Evolutionary conservation across 1,140 invertebrate genomes (phyloP).

Genomic region (Battus philenor): DNA sequence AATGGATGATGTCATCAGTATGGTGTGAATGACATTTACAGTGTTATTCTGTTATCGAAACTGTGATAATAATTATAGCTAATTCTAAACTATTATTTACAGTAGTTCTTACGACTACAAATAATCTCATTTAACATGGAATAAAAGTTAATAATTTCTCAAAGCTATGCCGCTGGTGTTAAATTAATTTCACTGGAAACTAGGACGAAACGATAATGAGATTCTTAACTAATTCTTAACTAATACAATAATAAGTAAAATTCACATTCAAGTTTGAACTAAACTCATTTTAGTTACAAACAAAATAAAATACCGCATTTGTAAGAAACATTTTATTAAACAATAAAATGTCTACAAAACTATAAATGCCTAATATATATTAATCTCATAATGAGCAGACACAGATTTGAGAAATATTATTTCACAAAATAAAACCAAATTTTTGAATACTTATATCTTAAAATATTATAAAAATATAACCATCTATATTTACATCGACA

Average conservation of each 20-base stretch:
- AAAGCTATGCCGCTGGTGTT: slow-evolving; percentile 42
- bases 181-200: slow-evolving; percentile 24
- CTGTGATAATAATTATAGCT: slow-evolving; percentile 42
- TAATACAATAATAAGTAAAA: slow-evolving; percentile 16
- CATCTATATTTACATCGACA: slow-evolving; percentile 67
- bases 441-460: slow-evolving; percentile 57
- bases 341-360: slow-evolving; percentile 7
- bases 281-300: background rate
- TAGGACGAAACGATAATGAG: slow-evolving; percentile 35
- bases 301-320: slow-evolving; percentile 3
- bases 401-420: slow-evolving; percentile 57
- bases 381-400: slow-evolving; percentile 34
- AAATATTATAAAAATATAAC: slow-evolving; percentile 71
- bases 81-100: slow-evolving; percentile 54
- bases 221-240: slow-evolving; percentile 34
- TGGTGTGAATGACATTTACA: slow-evolving; percentile 20
- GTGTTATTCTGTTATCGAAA: slow-evolving; percentile 37
- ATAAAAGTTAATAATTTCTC: slow-evolving; percentile 46
- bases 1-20: slow-evolving; percentile 6
- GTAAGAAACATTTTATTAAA: slow-evolving; percentile 13
- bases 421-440: slow-evolving; percentile 40
- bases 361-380: slow-evolving; percentile 1
- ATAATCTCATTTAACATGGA: slow-evolving; percentile 68
- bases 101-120: slow-evolving; percentile 48
- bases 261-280: background rate